A percentile compares a stretch with the other conserved stretches of the same genome.
These are phyloP conservation scores for Dryococelus australis DNA, from an alignment of 2,888 invertebrate species.

Conservation along the genomic window DNA sequence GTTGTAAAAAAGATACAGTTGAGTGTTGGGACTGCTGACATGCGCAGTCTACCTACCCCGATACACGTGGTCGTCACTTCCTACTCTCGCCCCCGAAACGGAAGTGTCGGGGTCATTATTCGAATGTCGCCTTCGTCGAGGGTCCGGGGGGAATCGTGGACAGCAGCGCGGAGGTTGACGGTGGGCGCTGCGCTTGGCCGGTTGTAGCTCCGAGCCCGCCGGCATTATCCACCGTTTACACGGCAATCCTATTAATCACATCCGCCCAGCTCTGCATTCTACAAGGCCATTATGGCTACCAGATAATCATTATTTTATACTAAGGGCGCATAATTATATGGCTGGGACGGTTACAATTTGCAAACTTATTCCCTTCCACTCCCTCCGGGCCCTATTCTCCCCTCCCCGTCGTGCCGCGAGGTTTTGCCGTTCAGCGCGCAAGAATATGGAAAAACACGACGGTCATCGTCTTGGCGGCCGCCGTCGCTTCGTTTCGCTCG, in stretches of 20 bases:
- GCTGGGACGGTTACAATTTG: slow-evolving; percentile 36
- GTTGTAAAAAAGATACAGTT: too few relatives aligned
- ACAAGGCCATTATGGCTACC: slow-evolving; percentile 28
- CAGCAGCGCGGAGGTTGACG: background rate
- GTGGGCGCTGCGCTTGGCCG: background rate
- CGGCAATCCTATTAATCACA: slow-evolving; percentile 39
- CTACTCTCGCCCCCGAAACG: too few relatives aligned
- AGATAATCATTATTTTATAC: slow-evolving; percentile 40
- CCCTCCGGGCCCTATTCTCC: background rate
- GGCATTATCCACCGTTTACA: slow-evolving; percentile 38
- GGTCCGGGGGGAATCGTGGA: background rate
- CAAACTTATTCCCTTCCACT: slow-evolving; percentile 34
- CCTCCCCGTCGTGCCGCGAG: background rate
- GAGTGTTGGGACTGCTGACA: too few relatives aligned
- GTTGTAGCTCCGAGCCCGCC: slow-evolving; percentile 10
- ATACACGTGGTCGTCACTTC: too few relatives aligned
- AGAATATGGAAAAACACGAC: slow-evolving; percentile 10
- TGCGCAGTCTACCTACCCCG: too few relatives aligned
- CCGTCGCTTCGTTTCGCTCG: slow-evolving; percentile 17
- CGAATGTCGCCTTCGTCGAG: too few relatives aligned
- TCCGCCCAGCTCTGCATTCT: slow-evolving; percentile 35
- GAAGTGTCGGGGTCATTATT: too few relatives aligned
- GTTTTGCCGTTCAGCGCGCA: background rate
- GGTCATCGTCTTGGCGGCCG: background rate
- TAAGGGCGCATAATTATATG: slow-evolving; percentile 35